These are phyloP conservation scores for Brachyptera putata DNA, from an alignment of 2,888 invertebrate genomes.

Conservation along the genomic window DNA sequence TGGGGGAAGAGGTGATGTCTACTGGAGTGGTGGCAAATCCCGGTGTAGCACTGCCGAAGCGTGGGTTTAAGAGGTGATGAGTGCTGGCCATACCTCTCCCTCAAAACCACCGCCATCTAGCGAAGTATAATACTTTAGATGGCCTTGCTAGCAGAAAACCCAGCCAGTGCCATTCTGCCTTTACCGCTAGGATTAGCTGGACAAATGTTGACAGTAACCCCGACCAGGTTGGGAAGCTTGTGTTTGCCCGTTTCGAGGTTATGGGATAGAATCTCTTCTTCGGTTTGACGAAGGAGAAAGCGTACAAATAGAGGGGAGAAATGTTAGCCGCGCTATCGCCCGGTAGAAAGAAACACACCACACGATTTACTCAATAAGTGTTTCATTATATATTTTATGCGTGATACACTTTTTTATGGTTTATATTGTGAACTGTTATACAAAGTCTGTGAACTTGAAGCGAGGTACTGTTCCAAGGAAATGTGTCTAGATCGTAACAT, in stretches of 20 bases:
- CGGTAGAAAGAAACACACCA: too few species aligned
- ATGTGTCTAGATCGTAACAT: too few species aligned
- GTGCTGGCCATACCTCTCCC: conserved; percentile 11
- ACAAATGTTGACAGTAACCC: conserved; percentile 33
- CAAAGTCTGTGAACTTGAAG: too few species aligned
- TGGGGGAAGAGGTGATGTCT: background rate
- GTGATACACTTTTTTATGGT: too few species aligned
- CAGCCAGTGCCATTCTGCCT: background rate
- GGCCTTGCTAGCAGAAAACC: too few species aligned
- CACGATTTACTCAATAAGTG: too few species aligned
- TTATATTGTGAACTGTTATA: too few species aligned
- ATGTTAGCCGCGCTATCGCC: background rate
- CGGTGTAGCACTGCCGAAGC: conserved; percentile 12
- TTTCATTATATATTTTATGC: too few species aligned
- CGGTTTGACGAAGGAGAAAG: background rate
- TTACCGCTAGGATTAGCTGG: conserved; percentile 30
- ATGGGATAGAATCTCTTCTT: background rate
- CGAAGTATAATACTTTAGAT: too few species aligned
- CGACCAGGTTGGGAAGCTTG: background rate
- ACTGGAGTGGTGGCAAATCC: conserved; percentile 18
- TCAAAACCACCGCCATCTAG: too few species aligned
- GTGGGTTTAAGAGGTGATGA: conserved; percentile 28
- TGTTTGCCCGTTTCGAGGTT: background rate
- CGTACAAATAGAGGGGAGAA: background rate
- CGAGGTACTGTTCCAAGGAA: too few species aligned